phyloP scores from a whole-genome alignment of 2,888 invertebrate species.

The Ectobius pallidus region DNA sequence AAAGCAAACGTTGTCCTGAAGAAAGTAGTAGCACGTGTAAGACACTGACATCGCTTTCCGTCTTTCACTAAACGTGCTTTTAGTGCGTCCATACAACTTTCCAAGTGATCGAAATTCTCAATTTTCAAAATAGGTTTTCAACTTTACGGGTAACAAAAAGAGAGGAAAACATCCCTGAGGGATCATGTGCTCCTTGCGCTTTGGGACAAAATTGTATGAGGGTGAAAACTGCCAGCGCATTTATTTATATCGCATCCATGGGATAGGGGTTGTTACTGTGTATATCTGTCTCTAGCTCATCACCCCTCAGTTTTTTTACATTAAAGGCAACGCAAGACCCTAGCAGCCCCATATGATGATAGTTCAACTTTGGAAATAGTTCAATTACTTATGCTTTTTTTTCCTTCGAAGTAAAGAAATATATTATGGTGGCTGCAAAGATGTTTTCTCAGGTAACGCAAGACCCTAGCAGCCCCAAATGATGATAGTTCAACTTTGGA shows the following conservation, averaged over 20 bases:
- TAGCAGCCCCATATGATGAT: neutral
- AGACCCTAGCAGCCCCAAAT: no score
- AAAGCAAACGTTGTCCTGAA: no score
- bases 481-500: no score
- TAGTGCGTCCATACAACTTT: neutral
- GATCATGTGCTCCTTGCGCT: neutral
- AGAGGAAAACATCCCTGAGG: neutral
- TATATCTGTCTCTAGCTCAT: neutral
- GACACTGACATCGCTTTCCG: no score
- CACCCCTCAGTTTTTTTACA: neutral
- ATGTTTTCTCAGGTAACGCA: no score
- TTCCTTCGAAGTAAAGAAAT: no score
- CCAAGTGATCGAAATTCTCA: slow-evolving; percentile 11
- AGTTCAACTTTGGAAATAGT: slow-evolving; percentile 2
- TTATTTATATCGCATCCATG: slow-evolving; percentile 10
- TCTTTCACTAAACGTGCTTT: neutral
- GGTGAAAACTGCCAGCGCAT: slow-evolving; percentile 30
- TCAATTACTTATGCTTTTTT: slow-evolving; percentile 8
- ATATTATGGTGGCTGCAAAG: no score
- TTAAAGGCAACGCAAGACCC: slow-evolving; percentile 7
- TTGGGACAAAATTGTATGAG: slow-evolving; percentile 32
- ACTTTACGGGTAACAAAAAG: slow-evolving; percentile 17
- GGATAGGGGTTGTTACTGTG: slow-evolving; percentile 1
- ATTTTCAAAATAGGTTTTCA: slow-evolving; percentile 18
- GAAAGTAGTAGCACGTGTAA: no score